Evolutionary conservation across 2,797 vertebrate species (phyloP), one percentile per base, ranked within the genome.

Genomic region (Sebastiscus albofasciatus): DNA sequence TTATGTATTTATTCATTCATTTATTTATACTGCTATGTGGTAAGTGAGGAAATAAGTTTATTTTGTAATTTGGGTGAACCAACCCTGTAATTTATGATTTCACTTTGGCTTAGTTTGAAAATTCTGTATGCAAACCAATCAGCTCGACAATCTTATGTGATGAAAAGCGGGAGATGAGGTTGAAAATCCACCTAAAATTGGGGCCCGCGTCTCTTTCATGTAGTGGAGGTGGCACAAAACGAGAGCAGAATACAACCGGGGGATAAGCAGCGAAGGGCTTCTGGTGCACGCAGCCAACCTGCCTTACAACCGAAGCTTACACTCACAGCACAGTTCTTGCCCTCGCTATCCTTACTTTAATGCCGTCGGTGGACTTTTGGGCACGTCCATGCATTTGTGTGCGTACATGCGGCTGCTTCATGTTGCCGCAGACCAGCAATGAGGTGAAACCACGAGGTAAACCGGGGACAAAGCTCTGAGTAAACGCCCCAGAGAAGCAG

Each of bases 221-320:
- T 68, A 5, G 79, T 6, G 6, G 31, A 27, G 58, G 58, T 16
- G 59, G 64, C 74, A 27, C 27, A 24, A 58, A 26, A 84, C 24
- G 10, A 75, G 58, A 72, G 69, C 61, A 72, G 73, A 87, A 90
- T 83, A 68, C 68, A 82, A 66, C 66, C 60, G 27, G 36, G 71
- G 77, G 70, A 87, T 74, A 31, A 79, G 56, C 60, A 74, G 67
- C 39, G 8, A 16, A 59, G 33, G 55, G 67, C 26, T 55, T 64
- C 65, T 59, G 65, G 56, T 64, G 61, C 56, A 80, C 27, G 79
- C 78, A 66, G 80, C 33, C 68, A 58, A 64, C 70, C 85, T 89
- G 81, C 78, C 61, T 79, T 2, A 58, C 14, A 84, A 66, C 42
- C 76, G 24, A 52, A 62, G 75, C 55, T 78, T 65, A 67, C 55